Conservation (phyloP, 1,140 invertebrate species). For the Platyura marginata region DNA sequence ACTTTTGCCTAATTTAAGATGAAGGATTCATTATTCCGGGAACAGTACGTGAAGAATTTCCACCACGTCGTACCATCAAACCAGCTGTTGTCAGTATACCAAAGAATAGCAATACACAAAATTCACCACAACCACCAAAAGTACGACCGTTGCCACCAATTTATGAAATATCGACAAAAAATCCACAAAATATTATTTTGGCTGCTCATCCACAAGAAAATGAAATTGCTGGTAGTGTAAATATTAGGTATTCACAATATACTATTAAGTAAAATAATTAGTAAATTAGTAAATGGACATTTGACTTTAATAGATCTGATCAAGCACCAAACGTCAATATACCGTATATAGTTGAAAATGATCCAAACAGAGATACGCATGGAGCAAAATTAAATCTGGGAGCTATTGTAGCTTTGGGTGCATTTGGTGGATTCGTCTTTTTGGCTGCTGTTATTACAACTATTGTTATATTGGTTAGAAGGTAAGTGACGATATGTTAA, state of each 20-base stretch:
- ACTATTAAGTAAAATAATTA: conserved; percentile 7
- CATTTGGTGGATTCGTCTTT: conserved; percentile 79
- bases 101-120: conserved; percentile 8
- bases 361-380: conserved; percentile 38
- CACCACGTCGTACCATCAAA: conserved; percentile 15
- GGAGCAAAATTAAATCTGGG: conserved; percentile 64
- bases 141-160: conserved; percentile 2
- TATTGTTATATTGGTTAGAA: conserved; percentile 71
- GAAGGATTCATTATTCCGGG: conserved; percentile 12
- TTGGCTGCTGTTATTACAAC: conserved; percentile 76
- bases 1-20: too few relatives aligned
- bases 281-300: neutral
- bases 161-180: conserved; percentile 14
- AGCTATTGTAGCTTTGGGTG: conserved; percentile 73
- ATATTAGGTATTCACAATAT: conserved; percentile 24
- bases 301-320: conserved; percentile 15
- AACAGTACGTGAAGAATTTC: conserved; percentile 23
- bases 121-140: conserved; percentile 4
- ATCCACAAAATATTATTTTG: conserved; percentile 33
- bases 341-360: conserved; percentile 43
- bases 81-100: conserved; percentile 17
- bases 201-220: conserved; percentile 43
- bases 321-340: conserved; percentile 44
- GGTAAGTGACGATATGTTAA: too few relatives aligned
- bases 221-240: conserved; percentile 30